A percentile compares a stretch with the other conserved stretches of the same genome.
Conservation (phyloP, 2,888 invertebrate genomes). For the Apomyelois bistriatella region DNA sequence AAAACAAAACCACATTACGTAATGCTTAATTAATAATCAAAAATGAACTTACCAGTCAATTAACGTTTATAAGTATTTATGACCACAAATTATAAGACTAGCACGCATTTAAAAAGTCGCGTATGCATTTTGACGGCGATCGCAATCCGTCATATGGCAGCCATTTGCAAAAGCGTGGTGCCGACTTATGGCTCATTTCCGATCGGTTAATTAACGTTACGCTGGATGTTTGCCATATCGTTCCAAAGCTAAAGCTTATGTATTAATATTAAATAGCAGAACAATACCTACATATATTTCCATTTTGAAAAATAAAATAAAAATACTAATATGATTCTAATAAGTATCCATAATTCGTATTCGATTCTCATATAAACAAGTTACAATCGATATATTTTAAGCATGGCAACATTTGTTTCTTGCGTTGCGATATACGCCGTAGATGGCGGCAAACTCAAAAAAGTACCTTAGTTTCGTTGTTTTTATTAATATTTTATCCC, state of each 20-base stretch:
- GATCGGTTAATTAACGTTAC: conserved; percentile 7
- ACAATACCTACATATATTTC: not conserved
- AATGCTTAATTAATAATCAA: conserved; percentile 28
- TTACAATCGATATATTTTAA: not conserved
- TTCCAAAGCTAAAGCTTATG: not conserved
- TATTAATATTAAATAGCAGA: not conserved
- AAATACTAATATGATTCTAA: not conserved
- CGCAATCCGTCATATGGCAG: conserved; percentile 58
- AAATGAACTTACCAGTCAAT: conserved; percentile 28
- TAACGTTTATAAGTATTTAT: conserved; percentile 21
- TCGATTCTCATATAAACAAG: not conserved
- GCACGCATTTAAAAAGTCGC: conserved; percentile 47
- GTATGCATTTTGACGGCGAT: conserved; percentile 59
- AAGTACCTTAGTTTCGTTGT: no score
- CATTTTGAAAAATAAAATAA: not conserved
- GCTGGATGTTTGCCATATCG: not conserved
- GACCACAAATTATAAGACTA: conserved; percentile 33
- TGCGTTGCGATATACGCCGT: not conserved
- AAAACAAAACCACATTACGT: conserved; percentile 56
- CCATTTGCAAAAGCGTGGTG: conserved; percentile 58
- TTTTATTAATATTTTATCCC: not conserved
- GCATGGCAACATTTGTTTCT: not conserved
- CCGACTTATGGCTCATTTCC: conserved; percentile 11
- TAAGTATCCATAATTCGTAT: not conserved
- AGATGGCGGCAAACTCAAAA: conserved; percentile 5